These are phyloP conservation scores for Athalia circularis DNA, from an alignment of 2,888 invertebrate species.

Conservation along the genomic window DNA sequence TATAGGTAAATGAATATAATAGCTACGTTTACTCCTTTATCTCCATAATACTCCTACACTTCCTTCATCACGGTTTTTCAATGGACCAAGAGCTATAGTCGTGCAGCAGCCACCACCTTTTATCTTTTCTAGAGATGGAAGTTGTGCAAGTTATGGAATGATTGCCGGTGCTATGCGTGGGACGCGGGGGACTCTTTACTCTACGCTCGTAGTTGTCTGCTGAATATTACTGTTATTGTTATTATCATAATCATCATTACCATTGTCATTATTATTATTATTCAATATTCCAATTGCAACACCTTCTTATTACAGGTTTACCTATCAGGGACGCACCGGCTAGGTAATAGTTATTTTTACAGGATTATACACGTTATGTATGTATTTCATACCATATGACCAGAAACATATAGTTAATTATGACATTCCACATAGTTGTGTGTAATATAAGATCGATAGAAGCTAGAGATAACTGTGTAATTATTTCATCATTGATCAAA, in stretches of 20 bases:
- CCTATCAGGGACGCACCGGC: too few relatives aligned
- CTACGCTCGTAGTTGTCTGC: conserved; percentile 11
- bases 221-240: conserved; percentile 16
- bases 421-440: neutral
- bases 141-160: conserved; percentile 29
- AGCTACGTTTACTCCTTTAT: too few relatives aligned
- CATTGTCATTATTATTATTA: conserved; percentile 20
- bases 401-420: conserved; percentile 5
- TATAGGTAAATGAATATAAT: too few relatives aligned
- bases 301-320: conserved; percentile 10
- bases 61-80: too few relatives aligned
- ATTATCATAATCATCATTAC: conserved; percentile 1
- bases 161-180: conserved; percentile 33
- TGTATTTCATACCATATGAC: neutral
- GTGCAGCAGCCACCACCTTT: neutral
- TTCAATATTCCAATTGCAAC: conserved; percentile 40
- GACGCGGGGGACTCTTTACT: neutral
- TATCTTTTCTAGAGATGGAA: conserved; percentile 24
- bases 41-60: too few relatives aligned
- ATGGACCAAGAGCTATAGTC: too few relatives aligned
- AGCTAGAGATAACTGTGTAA: too few relatives aligned
- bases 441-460: neutral
- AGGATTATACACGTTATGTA: conserved; percentile 2
- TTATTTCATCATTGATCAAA: too few relatives aligned
- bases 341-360: conserved; percentile 22